Evolutionary conservation across 2,888 invertebrate species (phyloP).

Genomic region (Andrena haemorrhoa): DNA sequence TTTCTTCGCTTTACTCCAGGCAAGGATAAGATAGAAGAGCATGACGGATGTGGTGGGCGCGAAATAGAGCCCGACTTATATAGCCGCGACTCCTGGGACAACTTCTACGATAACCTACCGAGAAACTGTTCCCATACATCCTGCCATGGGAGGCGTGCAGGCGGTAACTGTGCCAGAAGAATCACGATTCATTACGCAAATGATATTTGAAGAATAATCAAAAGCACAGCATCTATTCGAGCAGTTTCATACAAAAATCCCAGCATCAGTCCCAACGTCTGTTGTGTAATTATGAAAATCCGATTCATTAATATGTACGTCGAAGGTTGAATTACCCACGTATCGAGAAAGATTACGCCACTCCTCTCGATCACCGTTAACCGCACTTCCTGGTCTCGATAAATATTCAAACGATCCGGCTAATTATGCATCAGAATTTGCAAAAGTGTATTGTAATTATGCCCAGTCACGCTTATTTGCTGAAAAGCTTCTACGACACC

Average conservation of each 20-base stretch:
- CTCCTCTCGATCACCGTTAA: not conserved
- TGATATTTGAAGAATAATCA: not conserved
- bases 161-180: not conserved
- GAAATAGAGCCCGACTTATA: not conserved
- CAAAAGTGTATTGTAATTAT: conserved; percentile 3
- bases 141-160: not conserved
- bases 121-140: not conserved
- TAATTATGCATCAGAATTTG: not conserved
- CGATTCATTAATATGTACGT: not conserved
- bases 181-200: not conserved
- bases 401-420: not conserved
- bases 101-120: not conserved
- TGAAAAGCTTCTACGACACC: not conserved
- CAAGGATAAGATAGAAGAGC: conserved; percentile 1
- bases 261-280: not conserved
- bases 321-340: not conserved
- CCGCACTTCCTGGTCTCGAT: conserved; percentile 24
- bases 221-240: not conserved
- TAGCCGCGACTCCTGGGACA: not conserved
- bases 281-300: conserved; percentile 37
- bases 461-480: not conserved
- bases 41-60: not conserved
- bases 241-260: not conserved
- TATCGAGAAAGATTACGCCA: not conserved
- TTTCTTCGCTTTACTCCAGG: not conserved